Base-by-base conservation (phyloP, 2,113 vertebrate genomes). In the Lagenorhynchus albirostris region DNA sequence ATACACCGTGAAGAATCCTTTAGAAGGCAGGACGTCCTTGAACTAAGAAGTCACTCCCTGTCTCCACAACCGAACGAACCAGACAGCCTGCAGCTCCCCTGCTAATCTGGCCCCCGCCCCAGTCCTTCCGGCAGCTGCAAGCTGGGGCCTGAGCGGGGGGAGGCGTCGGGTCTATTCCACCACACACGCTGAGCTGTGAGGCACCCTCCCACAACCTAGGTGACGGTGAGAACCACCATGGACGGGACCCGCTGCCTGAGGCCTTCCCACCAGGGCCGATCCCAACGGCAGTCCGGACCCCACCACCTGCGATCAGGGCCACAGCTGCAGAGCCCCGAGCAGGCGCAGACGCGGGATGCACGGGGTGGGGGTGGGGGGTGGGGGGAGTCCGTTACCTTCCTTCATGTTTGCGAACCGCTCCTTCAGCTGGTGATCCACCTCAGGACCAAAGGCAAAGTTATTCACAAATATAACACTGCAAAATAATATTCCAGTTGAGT, bases 391-490 rank as follows among this genome's bases (percentile, higher is more conserved):
- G 97, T 92, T 98, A 99, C 99, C 99, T 99, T 99, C 99, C 99
- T 99, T 99, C 99, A 99, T 99, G 98, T 99, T 99, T 5, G 99
- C 99, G 97, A 99, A 99, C 71, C 99, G 99, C 97, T 99, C 99
- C 99, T 99, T 99, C 99, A 99, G 99, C 98, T 99, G 99, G 98
- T 99, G 99, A 99, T 99, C 99, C 98, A 99, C 99, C 98, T 99
- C 99, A 98, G 99, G 99, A 98, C 99, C 99, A 98, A 99, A 99
- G 99, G 99, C 99, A 99, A 99, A 99, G 98, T 99, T 99, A 99
- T 99, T 99, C 99, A 99, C 99, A 99, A 99, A 99, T 98, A 99
- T 99, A 99, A 99, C 99, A 99, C 99, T 99, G 99, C 97, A 99
- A 98, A 98, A 98, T 38, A 99, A 98, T 1, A 89, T 67, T 95